Percentiles rank a stretch among this genome's conserved stretches.
These are phyloP conservation scores for Brachionus angularis DNA, from an alignment of 1,140 invertebrate species.

Conservation along the genomic window DNA sequence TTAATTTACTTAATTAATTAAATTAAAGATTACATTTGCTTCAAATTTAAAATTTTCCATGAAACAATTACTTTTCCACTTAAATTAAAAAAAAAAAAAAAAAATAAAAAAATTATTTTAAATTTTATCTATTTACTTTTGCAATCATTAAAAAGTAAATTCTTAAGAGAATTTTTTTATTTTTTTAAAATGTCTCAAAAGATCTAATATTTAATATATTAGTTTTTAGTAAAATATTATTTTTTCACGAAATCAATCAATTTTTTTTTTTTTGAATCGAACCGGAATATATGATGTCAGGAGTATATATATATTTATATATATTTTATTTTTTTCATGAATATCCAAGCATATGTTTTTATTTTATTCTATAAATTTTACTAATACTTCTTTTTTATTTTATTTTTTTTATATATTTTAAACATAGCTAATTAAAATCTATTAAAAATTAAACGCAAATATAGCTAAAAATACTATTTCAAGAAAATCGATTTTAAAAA, in stretches of 20 bases:
- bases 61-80: constrained; percentile 40
- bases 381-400: too few relatives aligned
- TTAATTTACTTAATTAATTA: background rate
- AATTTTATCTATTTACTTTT: background rate
- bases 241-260: background rate
- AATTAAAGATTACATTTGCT: background rate
- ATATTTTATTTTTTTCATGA: background rate
- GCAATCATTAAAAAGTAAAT: too few relatives aligned
- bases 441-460: background rate
- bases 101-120: background rate
- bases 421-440: background rate
- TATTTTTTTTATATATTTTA: too few relatives aligned
- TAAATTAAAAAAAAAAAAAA: background rate
- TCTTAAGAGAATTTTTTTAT: too few relatives aligned
- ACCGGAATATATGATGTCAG: background rate
- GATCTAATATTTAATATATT: too few relatives aligned
- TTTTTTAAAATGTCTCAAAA: too few relatives aligned
- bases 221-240: too few relatives aligned
- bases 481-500: too few relatives aligned
- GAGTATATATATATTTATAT: background rate
- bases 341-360: constrained; percentile 4
- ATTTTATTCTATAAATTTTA: background rate
- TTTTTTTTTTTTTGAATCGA: background rate
- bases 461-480: too few relatives aligned
- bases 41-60: constrained; percentile 43